Evolutionary conservation across 2,797 vertebrate genomes (phyloP).

Genomic region (Smutsia gigantea): DNA sequence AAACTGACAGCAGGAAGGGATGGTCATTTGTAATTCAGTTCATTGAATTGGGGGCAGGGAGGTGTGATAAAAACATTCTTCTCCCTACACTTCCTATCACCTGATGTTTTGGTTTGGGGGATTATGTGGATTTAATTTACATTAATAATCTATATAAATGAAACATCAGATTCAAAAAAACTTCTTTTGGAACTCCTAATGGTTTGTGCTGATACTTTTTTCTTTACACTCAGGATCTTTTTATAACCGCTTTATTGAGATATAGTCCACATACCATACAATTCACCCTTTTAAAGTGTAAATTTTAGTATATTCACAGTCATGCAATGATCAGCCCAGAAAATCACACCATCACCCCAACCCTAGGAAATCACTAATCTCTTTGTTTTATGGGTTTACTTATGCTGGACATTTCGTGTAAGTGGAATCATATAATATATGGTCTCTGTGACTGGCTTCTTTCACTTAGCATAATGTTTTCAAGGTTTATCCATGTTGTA

Average conservation of each 20-base stretch:
- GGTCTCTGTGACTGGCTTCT: not conserved
- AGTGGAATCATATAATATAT: not conserved
- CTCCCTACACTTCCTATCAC: slow-evolving; percentile 1
- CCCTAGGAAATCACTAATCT: slow-evolving; percentile 9
- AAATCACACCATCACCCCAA: not conserved
- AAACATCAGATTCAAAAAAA: not conserved
- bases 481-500: not conserved
- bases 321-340: not conserved
- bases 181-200: not conserved
- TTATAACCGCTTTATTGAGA: slow-evolving; percentile 36
- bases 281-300: not conserved
- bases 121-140: not conserved
- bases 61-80: not conserved
- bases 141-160: not conserved
- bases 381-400: not conserved
- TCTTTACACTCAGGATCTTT: not conserved
- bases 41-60: not conserved
- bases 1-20: not conserved
- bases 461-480: not conserved
- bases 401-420: not conserved
- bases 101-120: not conserved
- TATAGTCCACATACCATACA: not conserved
- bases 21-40: slow-evolving; percentile 12
- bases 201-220: not conserved
- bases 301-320: not conserved